These are phyloP conservation scores for Sebastes fasciatus DNA, from an alignment of 2,113 vertebrate genomes.

Conservation along the genomic window DNA sequence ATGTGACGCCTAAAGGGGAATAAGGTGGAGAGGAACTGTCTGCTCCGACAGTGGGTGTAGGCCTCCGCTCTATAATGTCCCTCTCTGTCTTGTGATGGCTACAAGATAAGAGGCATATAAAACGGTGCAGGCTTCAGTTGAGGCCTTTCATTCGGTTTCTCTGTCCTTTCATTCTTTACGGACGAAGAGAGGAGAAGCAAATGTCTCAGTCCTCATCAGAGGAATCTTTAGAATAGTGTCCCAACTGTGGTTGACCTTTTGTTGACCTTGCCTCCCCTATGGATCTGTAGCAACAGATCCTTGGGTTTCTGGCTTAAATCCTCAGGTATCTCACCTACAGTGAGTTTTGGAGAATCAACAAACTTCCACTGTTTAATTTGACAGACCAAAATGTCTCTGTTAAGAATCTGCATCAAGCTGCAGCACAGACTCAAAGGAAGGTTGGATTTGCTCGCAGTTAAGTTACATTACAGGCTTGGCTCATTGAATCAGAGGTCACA, in stretches of 20 bases:
- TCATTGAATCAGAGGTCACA: background rate
- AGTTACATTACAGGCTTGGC: background rate
- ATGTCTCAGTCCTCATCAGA: background rate
- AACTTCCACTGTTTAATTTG: background rate
- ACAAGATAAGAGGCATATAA: background rate
- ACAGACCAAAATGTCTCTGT: background rate
- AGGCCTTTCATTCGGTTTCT: conserved; percentile 10
- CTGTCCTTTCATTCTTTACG: background rate
- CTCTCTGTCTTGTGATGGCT: background rate
- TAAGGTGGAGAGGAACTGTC: conserved; percentile 1
- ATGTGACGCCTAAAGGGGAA: conserved; percentile 32
- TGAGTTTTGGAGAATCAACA: background rate
- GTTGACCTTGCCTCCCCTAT: background rate
- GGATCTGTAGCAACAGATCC: background rate
- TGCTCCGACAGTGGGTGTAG: background rate
- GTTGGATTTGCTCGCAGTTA: background rate
- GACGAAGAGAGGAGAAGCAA: background rate
- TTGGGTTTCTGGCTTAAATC: background rate
- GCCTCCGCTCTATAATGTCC: background rate
- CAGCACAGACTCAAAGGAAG: background rate
- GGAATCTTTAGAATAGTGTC: background rate
- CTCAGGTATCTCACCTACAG: background rate
- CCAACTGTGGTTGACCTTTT: background rate
- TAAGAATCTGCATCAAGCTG: background rate
- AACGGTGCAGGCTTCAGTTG: background rate